These are phyloP conservation scores for Drosophila suzukii DNA, from an alignment of 1,140 invertebrate species.

Conservation along the genomic window DNA sequence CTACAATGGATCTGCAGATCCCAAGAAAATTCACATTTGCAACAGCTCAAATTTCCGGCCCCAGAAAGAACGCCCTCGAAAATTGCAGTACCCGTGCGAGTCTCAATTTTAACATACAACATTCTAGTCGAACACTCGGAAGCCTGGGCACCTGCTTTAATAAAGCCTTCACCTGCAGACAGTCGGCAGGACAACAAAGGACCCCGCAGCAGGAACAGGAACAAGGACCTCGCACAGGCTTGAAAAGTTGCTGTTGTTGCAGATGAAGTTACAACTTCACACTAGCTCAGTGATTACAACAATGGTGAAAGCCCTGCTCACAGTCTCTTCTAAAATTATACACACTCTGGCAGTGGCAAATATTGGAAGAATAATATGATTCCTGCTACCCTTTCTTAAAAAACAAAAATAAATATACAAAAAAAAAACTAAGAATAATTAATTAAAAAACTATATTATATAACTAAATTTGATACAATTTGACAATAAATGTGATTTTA, in stretches of 20 bases:
- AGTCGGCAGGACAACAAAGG: conserved; percentile 50
- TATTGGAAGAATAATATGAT: neutral
- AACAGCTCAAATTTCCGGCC: conserved; percentile 75
- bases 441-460: too few relatives aligned
- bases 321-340: neutral
- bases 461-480: too few relatives aligned
- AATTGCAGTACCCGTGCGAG: neutral
- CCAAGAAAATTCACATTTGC: conserved; percentile 57
- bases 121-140: conserved; percentile 24
- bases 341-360: neutral
- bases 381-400: too few relatives aligned
- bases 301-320: conserved; percentile 9
- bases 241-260: conserved; percentile 7
- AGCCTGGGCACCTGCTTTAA: conserved; percentile 49
- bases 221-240: conserved; percentile 11
- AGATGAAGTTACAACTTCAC: conserved; percentile 34
- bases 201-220: conserved; percentile 29
- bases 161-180: conserved; percentile 74
- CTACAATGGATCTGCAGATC: conserved; percentile 49
- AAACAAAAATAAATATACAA: too few relatives aligned
- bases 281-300: conserved; percentile 44
- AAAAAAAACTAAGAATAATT: too few relatives aligned
- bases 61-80: conserved; percentile 36
- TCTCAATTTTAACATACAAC: conserved; percentile 52
- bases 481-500: too few relatives aligned